A percentile compares a stretch with the other conserved stretches of the same genome.
These are phyloP conservation scores for Peromyscus maniculatus DNA, from an alignment of 2,113 vertebrate species.

Conservation along the genomic window DNA sequence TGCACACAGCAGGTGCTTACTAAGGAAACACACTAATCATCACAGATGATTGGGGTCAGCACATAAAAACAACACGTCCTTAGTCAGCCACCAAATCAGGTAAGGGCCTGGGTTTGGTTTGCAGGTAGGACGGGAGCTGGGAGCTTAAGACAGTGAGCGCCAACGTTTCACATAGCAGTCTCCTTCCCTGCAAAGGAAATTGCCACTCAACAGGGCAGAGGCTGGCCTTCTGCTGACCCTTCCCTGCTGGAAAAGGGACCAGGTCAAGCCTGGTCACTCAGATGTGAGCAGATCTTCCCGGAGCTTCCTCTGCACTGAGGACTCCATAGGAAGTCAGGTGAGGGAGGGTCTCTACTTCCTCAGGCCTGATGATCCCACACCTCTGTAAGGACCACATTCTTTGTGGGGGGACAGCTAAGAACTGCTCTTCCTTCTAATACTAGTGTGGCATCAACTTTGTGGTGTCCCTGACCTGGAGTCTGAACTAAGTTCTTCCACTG, in stretches of 20 bases:
- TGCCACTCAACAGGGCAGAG: background rate
- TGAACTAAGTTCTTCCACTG: conserved; percentile 17
- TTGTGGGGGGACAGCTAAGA: background rate
- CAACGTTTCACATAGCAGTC: too few species aligned
- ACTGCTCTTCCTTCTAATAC: background rate
- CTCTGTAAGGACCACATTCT: too few species aligned
- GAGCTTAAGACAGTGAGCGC: background rate
- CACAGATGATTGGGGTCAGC: background rate
- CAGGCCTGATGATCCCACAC: background rate
- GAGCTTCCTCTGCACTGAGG: background rate
- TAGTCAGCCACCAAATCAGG: background rate
- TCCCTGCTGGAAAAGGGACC: background rate
- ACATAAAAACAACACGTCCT: background rate
- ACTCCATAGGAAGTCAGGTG: background rate
- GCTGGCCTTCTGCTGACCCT: background rate
- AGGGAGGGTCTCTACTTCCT: background rate
- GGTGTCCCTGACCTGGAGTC: too few species aligned
- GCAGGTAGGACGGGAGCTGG: too few species aligned
- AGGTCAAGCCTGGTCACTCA: too few species aligned
- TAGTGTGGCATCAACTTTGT: background rate
- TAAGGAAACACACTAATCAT: background rate
- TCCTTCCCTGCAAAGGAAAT: background rate
- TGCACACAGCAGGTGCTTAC: background rate
- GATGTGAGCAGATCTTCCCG: background rate
- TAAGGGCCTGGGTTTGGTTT: background rate